Percentiles rank a stretch among this genome's conserved stretches.
Conservation (phyloP, 2,797 vertebrate species). For the Enteromius radiatus region DNA sequence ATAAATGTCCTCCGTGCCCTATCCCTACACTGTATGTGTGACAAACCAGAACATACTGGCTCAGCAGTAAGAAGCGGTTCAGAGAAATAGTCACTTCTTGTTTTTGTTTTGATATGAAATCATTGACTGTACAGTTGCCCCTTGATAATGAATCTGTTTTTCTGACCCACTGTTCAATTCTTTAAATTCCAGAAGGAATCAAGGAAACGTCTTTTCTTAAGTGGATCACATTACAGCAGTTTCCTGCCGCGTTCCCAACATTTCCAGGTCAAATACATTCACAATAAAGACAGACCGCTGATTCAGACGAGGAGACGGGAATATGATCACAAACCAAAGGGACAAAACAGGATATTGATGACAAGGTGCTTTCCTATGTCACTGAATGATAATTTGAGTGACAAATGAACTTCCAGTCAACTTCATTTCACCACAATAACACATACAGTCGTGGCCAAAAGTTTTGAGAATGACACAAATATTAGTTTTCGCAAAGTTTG, state of each 20-base stretch:
- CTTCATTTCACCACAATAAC: constrained; percentile 21
- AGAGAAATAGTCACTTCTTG: constrained; percentile 11
- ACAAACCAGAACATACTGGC: not conserved
- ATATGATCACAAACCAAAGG: constrained; percentile 10
- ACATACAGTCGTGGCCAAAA: not conserved
- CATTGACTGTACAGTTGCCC: constrained; percentile 12
- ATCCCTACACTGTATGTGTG: too few species aligned
- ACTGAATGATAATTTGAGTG: not conserved
- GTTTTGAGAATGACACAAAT: too few species aligned
- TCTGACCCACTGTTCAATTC: constrained; percentile 37
- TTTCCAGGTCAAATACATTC: constrained; percentile 53
- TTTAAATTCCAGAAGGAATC: constrained; percentile 10
- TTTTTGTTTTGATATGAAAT: constrained; percentile 44
- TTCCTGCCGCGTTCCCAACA: constrained; percentile 32
- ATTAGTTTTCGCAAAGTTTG: too few species aligned
- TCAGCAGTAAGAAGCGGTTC: not conserved
- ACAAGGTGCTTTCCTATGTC: constrained; percentile 19
- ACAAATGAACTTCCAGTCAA: constrained; percentile 24
- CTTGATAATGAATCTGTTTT: constrained; percentile 45
- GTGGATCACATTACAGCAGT: constrained; percentile 24
- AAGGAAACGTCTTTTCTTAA: constrained; percentile 29
- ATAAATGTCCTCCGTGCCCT: not conserved
- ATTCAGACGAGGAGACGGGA: not conserved
- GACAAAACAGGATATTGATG: constrained; percentile 44
- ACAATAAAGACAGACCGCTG: not conserved